Conservation (phyloP, 2,888 invertebrate species). For the Axea sp. region DNA sequence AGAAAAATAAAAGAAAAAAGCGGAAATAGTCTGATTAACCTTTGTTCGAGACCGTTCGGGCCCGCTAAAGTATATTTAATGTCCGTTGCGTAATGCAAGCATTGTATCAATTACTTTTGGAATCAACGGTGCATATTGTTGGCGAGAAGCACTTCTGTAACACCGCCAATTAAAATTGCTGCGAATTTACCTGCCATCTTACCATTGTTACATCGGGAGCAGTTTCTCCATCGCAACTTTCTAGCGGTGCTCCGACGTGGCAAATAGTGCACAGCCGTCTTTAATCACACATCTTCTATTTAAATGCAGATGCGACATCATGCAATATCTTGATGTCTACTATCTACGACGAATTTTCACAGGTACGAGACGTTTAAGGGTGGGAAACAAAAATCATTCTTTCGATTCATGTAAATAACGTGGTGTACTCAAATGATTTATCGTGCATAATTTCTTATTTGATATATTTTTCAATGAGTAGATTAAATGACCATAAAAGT, state of each 20-base stretch:
- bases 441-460: no score
- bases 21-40: constrained; percentile 40
- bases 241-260: constrained; percentile 53
- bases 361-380: neutral
- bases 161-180: constrained; percentile 59
- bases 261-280: constrained; percentile 59
- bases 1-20: constrained; percentile 5
- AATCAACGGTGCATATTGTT: constrained; percentile 36
- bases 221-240: constrained; percentile 61
- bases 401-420: no score
- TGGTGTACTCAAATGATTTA: no score
- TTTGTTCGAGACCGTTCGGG: constrained; percentile 32
- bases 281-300: constrained; percentile 56
- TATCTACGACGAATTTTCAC: constrained; percentile 12
- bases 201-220: constrained; percentile 60
- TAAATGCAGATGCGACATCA: constrained; percentile 50
- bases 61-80: constrained; percentile 32
- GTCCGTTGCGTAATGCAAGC: constrained; percentile 31
- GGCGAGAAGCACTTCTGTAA: constrained; percentile 58
- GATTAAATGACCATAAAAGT: no score
- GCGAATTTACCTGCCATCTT: constrained; percentile 62
- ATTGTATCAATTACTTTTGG: constrained; percentile 59
- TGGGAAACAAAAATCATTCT: constrained; percentile 4
- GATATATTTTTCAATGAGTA: no score
- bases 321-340: constrained; percentile 20